A percentile compares a stretch with the other conserved stretches of the same genome.
phyloP scores from a whole-genome alignment of 2,888 invertebrate species.

The Eudemis profundana region DNA sequence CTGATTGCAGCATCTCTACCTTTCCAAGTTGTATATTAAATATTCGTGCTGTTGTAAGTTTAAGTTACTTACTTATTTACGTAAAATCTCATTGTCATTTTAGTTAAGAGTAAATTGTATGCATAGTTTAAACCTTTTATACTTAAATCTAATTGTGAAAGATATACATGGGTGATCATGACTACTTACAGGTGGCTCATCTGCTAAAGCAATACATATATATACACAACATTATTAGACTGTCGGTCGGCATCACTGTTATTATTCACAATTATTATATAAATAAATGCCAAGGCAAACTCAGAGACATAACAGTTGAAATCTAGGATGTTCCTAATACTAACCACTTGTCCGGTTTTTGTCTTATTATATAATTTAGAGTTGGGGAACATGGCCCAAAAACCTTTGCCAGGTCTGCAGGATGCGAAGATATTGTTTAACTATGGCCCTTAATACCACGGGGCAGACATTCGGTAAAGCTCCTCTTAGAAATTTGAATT shows the following conservation, averaged over 20 bases:
- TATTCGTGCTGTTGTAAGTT: background rate
- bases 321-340: background rate
- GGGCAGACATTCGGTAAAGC: conserved; percentile 66
- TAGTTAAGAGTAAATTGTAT: too few species aligned
- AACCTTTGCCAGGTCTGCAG: conserved; percentile 7
- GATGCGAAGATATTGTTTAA: conserved; percentile 36
- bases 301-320: background rate
- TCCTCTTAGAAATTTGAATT: conserved; percentile 79
- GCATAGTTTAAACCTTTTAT: too few species aligned
- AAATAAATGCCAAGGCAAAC: background rate
- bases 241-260: too few species aligned
- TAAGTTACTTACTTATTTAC: too few species aligned
- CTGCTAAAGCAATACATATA: too few species aligned
- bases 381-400: background rate
- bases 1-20: background rate
- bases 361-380: background rate
- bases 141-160: too few species aligned
- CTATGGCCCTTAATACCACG: conserved; percentile 51
- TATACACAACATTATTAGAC: too few species aligned
- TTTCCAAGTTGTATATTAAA: background rate
- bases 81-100: too few species aligned
- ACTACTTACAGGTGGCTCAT: too few species aligned
- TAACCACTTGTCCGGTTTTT: background rate
- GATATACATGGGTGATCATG: too few species aligned
- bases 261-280: too few species aligned